Percentiles rank a stretch among this genome's conserved stretches.
Evolutionary conservation across 2,113 vertebrate species (phyloP).

Genomic region (Callaeas wilsoni): DNA sequence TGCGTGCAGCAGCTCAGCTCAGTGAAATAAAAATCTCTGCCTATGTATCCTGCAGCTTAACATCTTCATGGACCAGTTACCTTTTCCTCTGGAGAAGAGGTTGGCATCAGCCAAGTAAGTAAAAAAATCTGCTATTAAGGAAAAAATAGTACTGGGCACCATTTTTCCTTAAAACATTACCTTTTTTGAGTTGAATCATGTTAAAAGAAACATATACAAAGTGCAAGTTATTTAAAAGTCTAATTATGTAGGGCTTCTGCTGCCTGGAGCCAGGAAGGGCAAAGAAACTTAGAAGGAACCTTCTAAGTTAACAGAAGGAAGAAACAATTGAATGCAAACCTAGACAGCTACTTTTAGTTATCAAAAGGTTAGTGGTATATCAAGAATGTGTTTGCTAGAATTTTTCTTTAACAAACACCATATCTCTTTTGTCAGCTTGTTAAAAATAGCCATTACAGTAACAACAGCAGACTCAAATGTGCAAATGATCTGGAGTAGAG

Average conservation of each 20-base stretch:
- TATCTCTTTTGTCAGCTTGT: not conserved
- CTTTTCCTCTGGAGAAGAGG: not conserved
- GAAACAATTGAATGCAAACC: slow-evolving; percentile 15
- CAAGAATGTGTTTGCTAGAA: not conserved
- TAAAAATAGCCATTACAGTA: slow-evolving; percentile 64
- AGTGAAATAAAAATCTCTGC: not conserved
- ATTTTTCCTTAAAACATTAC: slow-evolving; percentile 12
- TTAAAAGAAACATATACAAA: slow-evolving; percentile 65
- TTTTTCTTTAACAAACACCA: not conserved
- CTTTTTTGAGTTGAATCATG: not conserved
- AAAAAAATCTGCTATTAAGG: not conserved
- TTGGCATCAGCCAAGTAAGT: not conserved
- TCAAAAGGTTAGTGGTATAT: slow-evolving; percentile 34
- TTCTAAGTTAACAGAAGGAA: slow-evolving; percentile 4
- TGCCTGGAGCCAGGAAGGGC: slow-evolving; percentile 43
- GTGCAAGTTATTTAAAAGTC: slow-evolving; percentile 66
- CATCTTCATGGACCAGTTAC: not conserved
- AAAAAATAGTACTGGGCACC: not conserved
- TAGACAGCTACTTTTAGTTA: slow-evolving; percentile 36
- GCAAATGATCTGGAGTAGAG: slow-evolving; percentile 59
- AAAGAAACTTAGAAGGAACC: not conserved
- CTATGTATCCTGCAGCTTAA: not conserved
- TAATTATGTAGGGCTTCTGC: slow-evolving; percentile 56
- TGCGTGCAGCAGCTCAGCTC: not conserved
- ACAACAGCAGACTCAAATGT: slow-evolving; percentile 56